These are phyloP conservation scores for Zaprionus gabonicus DNA, from an alignment of 1,140 invertebrate species.

Conservation along the genomic window DNA sequence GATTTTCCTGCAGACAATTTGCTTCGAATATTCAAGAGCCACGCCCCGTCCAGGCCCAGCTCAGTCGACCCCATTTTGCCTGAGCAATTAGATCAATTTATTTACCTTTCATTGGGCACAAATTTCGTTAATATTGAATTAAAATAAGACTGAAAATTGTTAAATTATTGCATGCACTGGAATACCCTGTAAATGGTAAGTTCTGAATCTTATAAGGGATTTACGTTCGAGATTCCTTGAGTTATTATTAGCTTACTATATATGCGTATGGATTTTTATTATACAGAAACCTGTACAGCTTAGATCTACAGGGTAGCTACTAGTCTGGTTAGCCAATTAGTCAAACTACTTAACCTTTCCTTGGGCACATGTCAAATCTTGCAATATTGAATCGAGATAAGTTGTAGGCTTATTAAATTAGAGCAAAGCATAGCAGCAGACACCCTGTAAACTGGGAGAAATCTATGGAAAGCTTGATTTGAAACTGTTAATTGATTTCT, in stretches of 20 bases:
- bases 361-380: neutral
- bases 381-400: neutral
- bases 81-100: conserved; percentile 14
- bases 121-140: neutral
- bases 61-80: neutral
- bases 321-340: neutral
- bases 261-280: neutral
- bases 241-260: neutral
- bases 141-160: neutral
- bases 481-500: no score
- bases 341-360: neutral
- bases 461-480: neutral
- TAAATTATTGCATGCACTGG: neutral
- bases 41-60: no score
- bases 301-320: neutral
- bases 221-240: neutral
- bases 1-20: conserved; percentile 37
- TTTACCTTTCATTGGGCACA: conserved; percentile 29
- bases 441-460: neutral
- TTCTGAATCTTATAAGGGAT: neutral
- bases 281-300: conserved; percentile 2
- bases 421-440: neutral
- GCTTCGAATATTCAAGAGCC: neutral
- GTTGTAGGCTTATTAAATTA: neutral
- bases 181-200: neutral